Percentiles rank a stretch among this genome's conserved stretches.
These are phyloP conservation scores for Arrhamphus sclerolepis DNA, from an alignment of 2,797 vertebrate species.

Conservation along the genomic window DNA sequence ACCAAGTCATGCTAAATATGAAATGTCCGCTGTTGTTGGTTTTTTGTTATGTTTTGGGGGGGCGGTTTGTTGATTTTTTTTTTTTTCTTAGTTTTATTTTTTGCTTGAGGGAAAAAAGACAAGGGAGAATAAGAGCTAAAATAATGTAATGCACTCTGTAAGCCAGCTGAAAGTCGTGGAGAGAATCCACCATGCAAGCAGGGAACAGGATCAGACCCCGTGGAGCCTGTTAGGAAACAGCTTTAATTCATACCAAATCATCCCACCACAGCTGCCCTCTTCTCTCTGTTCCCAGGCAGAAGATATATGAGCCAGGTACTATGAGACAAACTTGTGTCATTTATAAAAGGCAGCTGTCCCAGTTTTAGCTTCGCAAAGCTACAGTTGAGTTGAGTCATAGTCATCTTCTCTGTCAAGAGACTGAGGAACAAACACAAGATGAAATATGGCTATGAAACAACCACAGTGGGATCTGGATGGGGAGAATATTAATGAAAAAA, in stretches of 20 bases:
- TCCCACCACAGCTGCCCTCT: constrained; percentile 73
- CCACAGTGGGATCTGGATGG: constrained; percentile 31
- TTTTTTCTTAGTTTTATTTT: constrained; percentile 56
- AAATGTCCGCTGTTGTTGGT: constrained; percentile 20
- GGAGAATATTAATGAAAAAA: constrained; percentile 16
- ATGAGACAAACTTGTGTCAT: constrained; percentile 73
- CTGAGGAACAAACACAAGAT: constrained; percentile 50
- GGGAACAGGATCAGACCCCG: constrained; percentile 69
- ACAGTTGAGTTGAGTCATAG: constrained; percentile 67
- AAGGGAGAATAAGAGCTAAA: constrained; percentile 22
- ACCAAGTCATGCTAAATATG: constrained; percentile 65
- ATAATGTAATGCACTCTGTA: constrained; percentile 52
- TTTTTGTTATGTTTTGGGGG: no score
- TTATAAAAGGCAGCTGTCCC: constrained; percentile 74
- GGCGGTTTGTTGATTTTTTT: constrained; percentile 62
- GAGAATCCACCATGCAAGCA: constrained; percentile 50
- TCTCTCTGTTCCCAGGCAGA: constrained; percentile 64
- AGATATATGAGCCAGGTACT: constrained; percentile 66
- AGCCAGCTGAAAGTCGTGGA: constrained; percentile 29
- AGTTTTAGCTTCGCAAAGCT: constrained; percentile 69
- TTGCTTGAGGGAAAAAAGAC: constrained; percentile 43
- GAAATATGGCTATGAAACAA: constrained; percentile 56
- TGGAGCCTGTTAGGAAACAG: constrained; percentile 76
- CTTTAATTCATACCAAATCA: constrained; percentile 77
- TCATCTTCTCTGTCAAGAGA: constrained; percentile 61